Evolutionary conservation across 2,888 invertebrate genomes (phyloP), one percentile per base, ranked within the genome.

Genomic region (Gasteruption jaculator): DNA sequence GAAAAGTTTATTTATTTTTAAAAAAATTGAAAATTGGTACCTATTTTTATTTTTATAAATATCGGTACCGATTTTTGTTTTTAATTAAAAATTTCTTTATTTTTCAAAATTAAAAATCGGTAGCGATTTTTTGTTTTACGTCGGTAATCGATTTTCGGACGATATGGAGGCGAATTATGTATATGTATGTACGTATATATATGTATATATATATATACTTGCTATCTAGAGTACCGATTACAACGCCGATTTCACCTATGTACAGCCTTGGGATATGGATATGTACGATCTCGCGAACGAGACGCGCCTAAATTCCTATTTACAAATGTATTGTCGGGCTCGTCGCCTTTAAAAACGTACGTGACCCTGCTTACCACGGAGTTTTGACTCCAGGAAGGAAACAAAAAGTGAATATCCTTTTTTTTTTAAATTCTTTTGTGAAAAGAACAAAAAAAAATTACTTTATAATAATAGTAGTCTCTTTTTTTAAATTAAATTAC

Each of bases 271-370:
- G 43, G 48, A 55, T 52, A 56, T 49, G 46, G 60, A 60, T 60
- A 60, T 60, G 60, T 60, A 54, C 55, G 57, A 51, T 43, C 40
- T 43, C 47, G 46, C 43, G 50, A 57, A 48, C 53, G 46, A 53
- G 53, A 50, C 52, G 47, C 29, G 20, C 38, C 43, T 41, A 41
- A 16, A 5, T 18, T 30, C 10, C 10, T 12, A 15, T 15, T 5
- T 30, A 52, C 41, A 36, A 48, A 48, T 37, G 52, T 56, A 50
- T 56, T 48, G 48, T 53, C 48, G 49, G 51, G 45, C 46, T 51
- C 44, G 49, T 48, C 47, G 49, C 39, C 45, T 44, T 38, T 51
- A 43, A 32, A 41, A 43, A 50, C 38, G 38, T 41, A 38, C 38
- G 37, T 40, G 49, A 53, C 49, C 49, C 53, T 53, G 56, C 49